Percentiles rank a stretch among this genome's conserved stretches.
Evolutionary conservation across 2,797 vertebrate genomes (phyloP).

Genomic region (Cyclopterus lumpus): DNA sequence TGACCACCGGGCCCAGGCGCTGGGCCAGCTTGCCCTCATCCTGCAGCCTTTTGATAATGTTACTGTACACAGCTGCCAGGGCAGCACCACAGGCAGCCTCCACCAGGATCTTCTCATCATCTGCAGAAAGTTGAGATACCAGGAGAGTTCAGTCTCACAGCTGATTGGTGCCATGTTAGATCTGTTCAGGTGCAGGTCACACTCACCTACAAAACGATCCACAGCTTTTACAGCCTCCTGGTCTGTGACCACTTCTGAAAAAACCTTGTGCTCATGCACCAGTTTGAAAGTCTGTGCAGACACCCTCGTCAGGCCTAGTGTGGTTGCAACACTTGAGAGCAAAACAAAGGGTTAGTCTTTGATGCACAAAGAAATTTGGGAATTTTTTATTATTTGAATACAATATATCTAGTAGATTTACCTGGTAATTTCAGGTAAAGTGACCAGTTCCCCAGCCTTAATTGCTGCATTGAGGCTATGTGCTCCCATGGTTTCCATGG

Average conservation of each 20-base stretch:
- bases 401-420: conserved; percentile 47
- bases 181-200: background rate
- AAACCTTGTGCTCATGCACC: conserved; percentile 77
- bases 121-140: conserved; percentile 68
- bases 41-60: conserved; percentile 85
- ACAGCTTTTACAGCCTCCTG: conserved; percentile 86
- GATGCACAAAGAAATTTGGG: too few relatives aligned
- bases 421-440: conserved; percentile 91
- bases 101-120: conserved; percentile 92
- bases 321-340: conserved; percentile 86
- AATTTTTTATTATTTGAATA: background rate
- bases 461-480: conserved; percentile 88
- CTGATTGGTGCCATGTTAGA: background rate
- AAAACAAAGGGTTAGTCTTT: background rate
- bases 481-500: conserved; percentile 91
- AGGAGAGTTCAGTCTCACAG: conserved; percentile 8
- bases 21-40: conserved; percentile 78
- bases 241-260: conserved; percentile 90
- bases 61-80: conserved; percentile 88
- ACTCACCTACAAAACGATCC: conserved; percentile 90
- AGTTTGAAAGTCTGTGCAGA: conserved; percentile 86
- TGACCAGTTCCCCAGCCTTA: conserved; percentile 84
- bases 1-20: conserved; percentile 80
- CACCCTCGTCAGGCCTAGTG: conserved; percentile 88
- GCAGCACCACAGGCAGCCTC: conserved; percentile 90